Percentiles rank a stretch among this genome's conserved stretches.
These are phyloP conservation scores for Plotosus lineatus DNA, from an alignment of 2,113 vertebrate species.

Conservation along the genomic window DNA sequence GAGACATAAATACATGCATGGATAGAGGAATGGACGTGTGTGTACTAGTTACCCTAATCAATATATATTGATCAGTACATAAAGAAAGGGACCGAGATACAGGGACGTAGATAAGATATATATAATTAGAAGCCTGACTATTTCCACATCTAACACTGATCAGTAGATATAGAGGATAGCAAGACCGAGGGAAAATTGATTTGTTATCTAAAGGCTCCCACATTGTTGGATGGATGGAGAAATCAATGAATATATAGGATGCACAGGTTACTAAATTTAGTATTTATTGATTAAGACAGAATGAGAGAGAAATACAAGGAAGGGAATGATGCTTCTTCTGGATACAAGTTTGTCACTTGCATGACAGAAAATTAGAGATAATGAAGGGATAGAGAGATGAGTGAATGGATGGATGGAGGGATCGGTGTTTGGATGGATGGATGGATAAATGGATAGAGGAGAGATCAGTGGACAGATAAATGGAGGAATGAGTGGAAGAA, in stretches of 20 bases:
- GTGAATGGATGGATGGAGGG: background rate
- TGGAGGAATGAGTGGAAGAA: too few species aligned
- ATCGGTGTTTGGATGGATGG: background rate
- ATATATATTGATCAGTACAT: background rate
- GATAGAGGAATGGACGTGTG: background rate
- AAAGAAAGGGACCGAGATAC: background rate
- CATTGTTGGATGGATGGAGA: background rate
- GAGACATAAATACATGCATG: background rate
- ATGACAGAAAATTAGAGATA: background rate
- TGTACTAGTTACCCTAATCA: background rate
- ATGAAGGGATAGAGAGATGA: background rate
- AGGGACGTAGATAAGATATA: background rate
- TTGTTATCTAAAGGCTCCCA: background rate
- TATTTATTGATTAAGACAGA: background rate
- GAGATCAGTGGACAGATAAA: background rate
- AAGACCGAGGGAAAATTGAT: background rate
- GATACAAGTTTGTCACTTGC: too few species aligned
- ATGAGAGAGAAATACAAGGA: background rate
- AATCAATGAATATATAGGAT: background rate
- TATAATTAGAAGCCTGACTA: background rate
- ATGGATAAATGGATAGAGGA: background rate
- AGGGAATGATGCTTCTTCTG: too few species aligned
- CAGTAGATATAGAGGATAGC: background rate
- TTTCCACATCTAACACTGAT: background rate
- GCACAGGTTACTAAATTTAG: background rate